A percentile compares a stretch with the other conserved stretches of the same genome.
Conservation (phyloP, 2,797 vertebrate species). For the Neopelma chrysocephalum region DNA sequence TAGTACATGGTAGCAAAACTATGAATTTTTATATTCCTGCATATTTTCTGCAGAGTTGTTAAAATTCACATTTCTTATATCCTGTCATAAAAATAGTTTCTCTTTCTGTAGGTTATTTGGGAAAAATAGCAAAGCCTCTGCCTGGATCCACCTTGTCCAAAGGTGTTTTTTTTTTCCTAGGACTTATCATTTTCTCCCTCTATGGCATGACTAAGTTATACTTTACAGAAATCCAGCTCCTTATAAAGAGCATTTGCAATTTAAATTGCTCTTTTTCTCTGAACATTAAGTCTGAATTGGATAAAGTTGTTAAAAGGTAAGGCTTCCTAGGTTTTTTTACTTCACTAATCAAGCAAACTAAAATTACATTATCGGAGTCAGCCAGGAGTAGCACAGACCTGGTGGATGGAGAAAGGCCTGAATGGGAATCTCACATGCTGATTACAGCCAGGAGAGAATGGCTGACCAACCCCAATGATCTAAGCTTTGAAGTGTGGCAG, state of each 20-base stretch:
- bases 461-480: background rate
- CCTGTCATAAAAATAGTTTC: background rate
- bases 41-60: background rate
- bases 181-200: background rate
- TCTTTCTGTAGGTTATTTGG: background rate
- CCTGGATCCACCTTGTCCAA: background rate
- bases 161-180: background rate
- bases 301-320: conserved; percentile 46
- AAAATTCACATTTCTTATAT: background rate
- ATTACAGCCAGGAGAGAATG: conserved; percentile 6
- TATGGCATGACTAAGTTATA: background rate
- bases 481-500: conserved; percentile 37
- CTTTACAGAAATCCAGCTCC: background rate
- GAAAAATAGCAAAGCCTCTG: background rate
- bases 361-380: background rate
- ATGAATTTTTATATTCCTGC: background rate
- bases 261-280: conserved; percentile 32
- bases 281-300: conserved; percentile 9
- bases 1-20: background rate
- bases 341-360: conserved; percentile 9
- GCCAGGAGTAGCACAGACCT: background rate
- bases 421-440: background rate
- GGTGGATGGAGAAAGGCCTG: background rate
- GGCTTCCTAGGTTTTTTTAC: background rate
- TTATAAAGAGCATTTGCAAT: conserved; percentile 18